These are phyloP conservation scores for Aphelocoma californica DNA, from an alignment of 2,797 vertebrate genomes.

Conservation along the genomic window DNA sequence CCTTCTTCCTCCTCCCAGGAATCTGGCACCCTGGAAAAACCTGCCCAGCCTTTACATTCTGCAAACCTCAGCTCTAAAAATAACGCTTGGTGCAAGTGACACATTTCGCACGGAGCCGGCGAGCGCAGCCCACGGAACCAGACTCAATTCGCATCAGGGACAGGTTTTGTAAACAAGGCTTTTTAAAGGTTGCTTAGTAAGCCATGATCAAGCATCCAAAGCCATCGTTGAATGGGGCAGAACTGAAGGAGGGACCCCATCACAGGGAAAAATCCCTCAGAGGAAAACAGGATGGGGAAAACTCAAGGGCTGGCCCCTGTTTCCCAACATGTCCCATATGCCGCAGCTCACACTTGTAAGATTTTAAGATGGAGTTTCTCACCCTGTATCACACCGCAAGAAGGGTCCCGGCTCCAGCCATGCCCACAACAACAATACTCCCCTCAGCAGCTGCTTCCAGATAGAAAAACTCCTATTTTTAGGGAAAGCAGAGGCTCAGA, in stretches of 20 bases:
- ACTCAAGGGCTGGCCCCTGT: background rate
- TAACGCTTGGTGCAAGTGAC: background rate
- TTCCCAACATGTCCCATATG: accelerated
- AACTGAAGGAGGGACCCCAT: background rate
- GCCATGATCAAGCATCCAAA: background rate
- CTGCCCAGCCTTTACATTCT: slow-evolving; percentile 43
- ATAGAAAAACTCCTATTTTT: background rate
- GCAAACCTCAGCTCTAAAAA: slow-evolving; percentile 55
- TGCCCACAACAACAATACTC: background rate
- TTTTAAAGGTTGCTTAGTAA: background rate
- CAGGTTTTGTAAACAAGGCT: slow-evolving; percentile 46
- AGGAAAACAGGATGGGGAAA: background rate
- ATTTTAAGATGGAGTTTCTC: background rate
- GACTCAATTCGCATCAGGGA: background rate
- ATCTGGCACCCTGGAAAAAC: slow-evolving; percentile 21
- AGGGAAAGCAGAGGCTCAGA: background rate
- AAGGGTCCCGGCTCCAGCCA: background rate
- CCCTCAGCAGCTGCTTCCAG: background rate
- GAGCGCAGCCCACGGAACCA: slow-evolving; percentile 48
- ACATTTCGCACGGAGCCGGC: background rate
- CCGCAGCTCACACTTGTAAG: background rate
- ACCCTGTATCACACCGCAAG: accelerated
- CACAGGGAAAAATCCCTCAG: accelerated
- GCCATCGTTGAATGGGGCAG: background rate
- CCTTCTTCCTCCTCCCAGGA: background rate